phyloP scores from a whole-genome alignment of 2,113 vertebrate genomes.

The Epinephelus moara region DNA sequence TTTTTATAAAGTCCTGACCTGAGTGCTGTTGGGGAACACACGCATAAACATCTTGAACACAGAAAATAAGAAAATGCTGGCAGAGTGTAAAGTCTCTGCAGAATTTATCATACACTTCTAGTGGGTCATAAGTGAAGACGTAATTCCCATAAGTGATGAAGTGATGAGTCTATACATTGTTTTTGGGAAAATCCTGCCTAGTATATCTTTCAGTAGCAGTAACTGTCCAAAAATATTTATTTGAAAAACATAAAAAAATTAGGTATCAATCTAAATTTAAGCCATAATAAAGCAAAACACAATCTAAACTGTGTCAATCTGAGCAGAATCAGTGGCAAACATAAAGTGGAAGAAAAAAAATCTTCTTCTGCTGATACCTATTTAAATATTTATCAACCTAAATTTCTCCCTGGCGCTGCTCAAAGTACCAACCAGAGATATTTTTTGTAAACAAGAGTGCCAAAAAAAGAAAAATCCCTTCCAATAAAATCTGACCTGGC shows the following conservation, averaged over 20 bases:
- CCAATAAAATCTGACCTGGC: slow-evolving; percentile 56
- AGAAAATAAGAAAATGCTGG: too few relatives aligned
- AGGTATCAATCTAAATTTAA: neutral
- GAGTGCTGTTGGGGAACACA: too few relatives aligned
- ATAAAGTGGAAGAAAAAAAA: neutral
- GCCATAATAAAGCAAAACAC: neutral
- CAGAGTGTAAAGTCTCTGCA: too few relatives aligned
- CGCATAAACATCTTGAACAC: too few relatives aligned
- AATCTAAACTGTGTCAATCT: neutral
- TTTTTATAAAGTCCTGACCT: too few relatives aligned
- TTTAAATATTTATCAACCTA: slow-evolving; percentile 18
- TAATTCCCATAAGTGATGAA: too few relatives aligned
- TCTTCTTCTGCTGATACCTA: slow-evolving; percentile 5
- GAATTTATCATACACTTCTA: too few relatives aligned
- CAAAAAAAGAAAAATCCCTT: neutral
- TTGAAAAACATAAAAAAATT: neutral
- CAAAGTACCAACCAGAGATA: neutral
- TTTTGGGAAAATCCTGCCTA: too few relatives aligned
- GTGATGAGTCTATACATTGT: too few relatives aligned
- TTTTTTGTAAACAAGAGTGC: slow-evolving; percentile 2
- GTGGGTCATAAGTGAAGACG: too few relatives aligned
- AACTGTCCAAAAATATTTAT: neutral
- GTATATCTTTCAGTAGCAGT: neutral
- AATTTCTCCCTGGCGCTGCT: slow-evolving; percentile 6
- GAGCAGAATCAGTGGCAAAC: neutral